Evolutionary conservation across 2,797 vertebrate genomes (phyloP), one percentile per base, ranked within the genome.

Genomic region (Columba guinea): DNA sequence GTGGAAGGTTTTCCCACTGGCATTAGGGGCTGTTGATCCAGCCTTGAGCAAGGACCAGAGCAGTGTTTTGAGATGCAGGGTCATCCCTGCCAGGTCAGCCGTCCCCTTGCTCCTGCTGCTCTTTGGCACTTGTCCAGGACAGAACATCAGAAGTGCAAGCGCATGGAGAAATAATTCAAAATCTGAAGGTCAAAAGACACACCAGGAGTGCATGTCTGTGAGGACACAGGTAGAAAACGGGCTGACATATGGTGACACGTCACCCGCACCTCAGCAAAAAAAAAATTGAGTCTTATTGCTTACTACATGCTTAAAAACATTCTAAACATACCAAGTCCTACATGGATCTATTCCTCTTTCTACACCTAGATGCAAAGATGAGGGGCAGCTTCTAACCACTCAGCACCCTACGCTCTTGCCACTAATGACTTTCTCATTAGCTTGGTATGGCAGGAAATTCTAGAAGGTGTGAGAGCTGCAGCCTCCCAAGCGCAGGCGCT

Each of bases 201-300:
- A n/a, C 46, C 81, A 88, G 56, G 30, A 64, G 18, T 1, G 4
- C 30, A 18, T 6, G 26, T 39, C 74, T 75, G 10, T 13, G 34
- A 51, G 56, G 60, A 58, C 60, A 41, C 0, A 5, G 19, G 34
- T 6, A 15, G 69, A 24, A 74, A 52, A 28, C 0, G 8, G 53
- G 35, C 59, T 86, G 82, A 11, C 32, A 22, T 2, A 10, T 34
- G 68, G 56, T 3, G 34, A 77, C 37, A 16, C 2, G 13, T n/a
- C 65, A 34, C 55, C 82, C 37, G 39, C 41, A 53, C 9, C 64
- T 80, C 78, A 51, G 44, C 75, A 64, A 67, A 68, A 44, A 16
- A 58, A 58, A 16, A 58, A 58, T 14, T 21, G 5, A 0, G 19
- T 18, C 16, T 44, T 37, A 2, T 13, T 32, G 51, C 52, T 87